phyloP scores from a whole-genome alignment of 2,888 invertebrate species.

The Scelioninae gen. 1 region DNA sequence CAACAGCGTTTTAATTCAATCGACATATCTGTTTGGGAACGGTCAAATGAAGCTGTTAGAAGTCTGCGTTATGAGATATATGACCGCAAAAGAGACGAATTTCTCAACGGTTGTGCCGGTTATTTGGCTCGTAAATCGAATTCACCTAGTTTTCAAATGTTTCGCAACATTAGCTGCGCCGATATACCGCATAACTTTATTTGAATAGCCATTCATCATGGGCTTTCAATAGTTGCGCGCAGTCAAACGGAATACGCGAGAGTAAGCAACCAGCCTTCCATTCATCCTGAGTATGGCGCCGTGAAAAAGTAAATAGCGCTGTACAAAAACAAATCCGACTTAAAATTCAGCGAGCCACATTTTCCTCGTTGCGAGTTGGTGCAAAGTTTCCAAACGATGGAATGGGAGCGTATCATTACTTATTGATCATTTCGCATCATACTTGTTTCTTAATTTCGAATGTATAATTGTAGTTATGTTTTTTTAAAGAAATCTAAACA shows the following conservation, averaged over 20 bases:
- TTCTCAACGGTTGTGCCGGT: constrained; percentile 40
- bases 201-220: constrained; percentile 81
- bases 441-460: too few species aligned
- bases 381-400: constrained; percentile 59
- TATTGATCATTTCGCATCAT: too few species aligned
- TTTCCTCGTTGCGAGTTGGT: constrained; percentile 72
- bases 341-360: constrained; percentile 78
- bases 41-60: constrained; percentile 43
- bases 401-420: background rate
- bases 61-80: constrained; percentile 42
- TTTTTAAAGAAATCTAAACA: too few species aligned
- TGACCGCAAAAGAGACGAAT: constrained; percentile 52
- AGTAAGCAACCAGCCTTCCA: constrained; percentile 68
- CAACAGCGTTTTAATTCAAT: background rate
- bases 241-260: constrained; percentile 75
- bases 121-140: constrained; percentile 75
- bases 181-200: constrained; percentile 80
- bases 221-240: constrained; percentile 76
- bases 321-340: constrained; percentile 81
- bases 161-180: constrained; percentile 81
- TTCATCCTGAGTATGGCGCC: constrained; percentile 75
- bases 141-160: constrained; percentile 78
- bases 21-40: background rate
- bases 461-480: too few species aligned
- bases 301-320: constrained; percentile 80